Evolutionary conservation across 2,888 invertebrate species (phyloP).

Genomic region (Pandemis corylana): DNA sequence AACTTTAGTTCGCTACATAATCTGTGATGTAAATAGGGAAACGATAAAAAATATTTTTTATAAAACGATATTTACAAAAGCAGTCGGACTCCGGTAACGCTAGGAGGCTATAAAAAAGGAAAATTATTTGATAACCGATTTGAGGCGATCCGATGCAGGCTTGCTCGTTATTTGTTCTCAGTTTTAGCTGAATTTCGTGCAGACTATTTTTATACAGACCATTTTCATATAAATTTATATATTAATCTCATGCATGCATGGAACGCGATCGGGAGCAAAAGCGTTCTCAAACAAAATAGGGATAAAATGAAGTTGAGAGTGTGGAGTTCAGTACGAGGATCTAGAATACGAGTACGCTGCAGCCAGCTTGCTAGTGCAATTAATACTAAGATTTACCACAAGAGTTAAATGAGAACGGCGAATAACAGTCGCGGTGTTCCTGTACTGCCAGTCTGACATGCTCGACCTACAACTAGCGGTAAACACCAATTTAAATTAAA

Average conservation of each 20-base stretch:
- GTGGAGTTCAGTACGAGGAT: slow-evolving; percentile 22
- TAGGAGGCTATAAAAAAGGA: slow-evolving; percentile 53
- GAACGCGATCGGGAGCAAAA: slow-evolving; percentile 12
- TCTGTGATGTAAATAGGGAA: slow-evolving; percentile 62
- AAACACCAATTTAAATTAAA: slow-evolving; percentile 51
- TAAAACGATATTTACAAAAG: slow-evolving; percentile 72
- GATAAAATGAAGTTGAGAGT: slow-evolving; percentile 21
- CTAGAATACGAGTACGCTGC: slow-evolving; percentile 10
- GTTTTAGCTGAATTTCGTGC: slow-evolving; percentile 21
- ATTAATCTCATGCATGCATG: slow-evolving; percentile 21
- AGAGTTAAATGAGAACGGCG: slow-evolving; percentile 10
- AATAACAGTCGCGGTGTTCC: slow-evolving; percentile 63
- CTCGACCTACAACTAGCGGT: slow-evolving; percentile 33
- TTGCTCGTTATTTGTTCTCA: slow-evolving; percentile 40
- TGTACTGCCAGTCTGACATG: slow-evolving; percentile 41
- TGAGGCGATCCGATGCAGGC: slow-evolving; percentile 26
- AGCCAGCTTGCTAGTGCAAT: slow-evolving; percentile 16
- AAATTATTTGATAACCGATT: slow-evolving; percentile 45
- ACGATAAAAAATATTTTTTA: slow-evolving; percentile 60
- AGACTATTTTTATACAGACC: slow-evolving; percentile 1
- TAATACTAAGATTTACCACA: slow-evolving; percentile 58
- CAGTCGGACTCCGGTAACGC: slow-evolving; percentile 68
- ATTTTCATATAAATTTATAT: slow-evolving; percentile 27
- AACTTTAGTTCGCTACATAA: slow-evolving; percentile 55
- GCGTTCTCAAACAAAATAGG: slow-evolving; percentile 22